Conservation (phyloP, 2,797 vertebrate species). For the Champsocephalus gunnari region DNA sequence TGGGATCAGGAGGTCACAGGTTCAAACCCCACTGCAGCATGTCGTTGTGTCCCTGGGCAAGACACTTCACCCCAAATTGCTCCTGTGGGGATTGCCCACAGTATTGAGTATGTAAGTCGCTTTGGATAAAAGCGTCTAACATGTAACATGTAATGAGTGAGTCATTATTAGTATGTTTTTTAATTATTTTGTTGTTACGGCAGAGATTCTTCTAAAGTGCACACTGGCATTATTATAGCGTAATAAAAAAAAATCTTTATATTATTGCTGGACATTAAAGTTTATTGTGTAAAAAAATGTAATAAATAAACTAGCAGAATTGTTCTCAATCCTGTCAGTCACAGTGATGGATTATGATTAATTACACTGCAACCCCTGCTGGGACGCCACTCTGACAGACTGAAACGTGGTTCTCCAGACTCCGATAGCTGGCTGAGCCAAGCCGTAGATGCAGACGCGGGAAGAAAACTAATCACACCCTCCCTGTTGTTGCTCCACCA, state of each 20-base stretch:
- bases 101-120: too few relatives aligned
- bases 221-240: not conserved
- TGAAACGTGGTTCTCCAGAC: conserved; percentile 47
- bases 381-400: conserved; percentile 53
- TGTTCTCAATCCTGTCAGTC: conserved; percentile 51
- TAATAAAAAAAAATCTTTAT: conserved; percentile 34
- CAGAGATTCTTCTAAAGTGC: not conserved
- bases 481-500: conserved; percentile 2
- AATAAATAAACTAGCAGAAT: conserved; percentile 37
- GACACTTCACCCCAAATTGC: too few relatives aligned
- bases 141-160: conserved; percentile 9
- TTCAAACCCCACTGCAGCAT: too few relatives aligned
- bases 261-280: conserved; percentile 44
- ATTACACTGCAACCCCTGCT: conserved; percentile 62
- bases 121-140: too few relatives aligned
- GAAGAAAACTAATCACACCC: conserved; percentile 40
- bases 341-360: conserved; percentile 70
- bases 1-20: too few relatives aligned
- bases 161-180: not conserved
- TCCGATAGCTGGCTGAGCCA: conserved; percentile 37
- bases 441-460: conserved; percentile 15
- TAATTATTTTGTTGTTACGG: not conserved
- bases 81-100: too few relatives aligned
- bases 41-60: too few relatives aligned
- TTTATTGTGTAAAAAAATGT: not conserved